Evolutionary conservation across 2,888 invertebrate genomes (phyloP).

Genomic region (Eutolmus rufibarbis): DNA sequence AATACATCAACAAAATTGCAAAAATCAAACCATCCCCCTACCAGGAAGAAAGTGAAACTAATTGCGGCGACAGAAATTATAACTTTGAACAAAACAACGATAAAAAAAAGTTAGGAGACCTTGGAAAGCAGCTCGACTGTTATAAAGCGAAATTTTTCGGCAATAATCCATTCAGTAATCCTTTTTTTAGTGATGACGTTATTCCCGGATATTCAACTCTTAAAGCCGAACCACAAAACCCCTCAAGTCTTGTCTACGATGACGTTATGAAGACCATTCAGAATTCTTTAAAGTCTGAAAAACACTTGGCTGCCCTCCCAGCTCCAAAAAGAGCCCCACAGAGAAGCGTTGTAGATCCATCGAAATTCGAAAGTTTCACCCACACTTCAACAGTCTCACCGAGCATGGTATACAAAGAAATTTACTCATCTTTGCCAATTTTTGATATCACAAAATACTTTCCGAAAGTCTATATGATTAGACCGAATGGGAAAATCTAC

Average conservation of each 20-base stretch:
- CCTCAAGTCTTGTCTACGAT: slow-evolving; percentile 44
- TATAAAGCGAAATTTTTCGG: slow-evolving; percentile 79
- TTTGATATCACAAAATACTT: slow-evolving; percentile 43
- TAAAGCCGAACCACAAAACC: background rate
- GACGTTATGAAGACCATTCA: slow-evolving; percentile 49
- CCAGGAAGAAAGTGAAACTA: slow-evolving; percentile 46
- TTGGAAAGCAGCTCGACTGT: slow-evolving; percentile 79
- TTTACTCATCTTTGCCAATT: slow-evolving; percentile 23
- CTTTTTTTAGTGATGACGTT: slow-evolving; percentile 70
- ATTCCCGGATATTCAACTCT: background rate
- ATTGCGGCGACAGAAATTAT: slow-evolving; percentile 57
- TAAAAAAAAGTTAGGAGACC: slow-evolving; percentile 66
- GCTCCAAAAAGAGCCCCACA: background rate
- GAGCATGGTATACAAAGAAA: background rate
- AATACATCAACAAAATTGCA: slow-evolving; percentile 71
- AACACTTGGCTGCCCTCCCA: background rate
- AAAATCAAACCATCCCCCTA: slow-evolving; percentile 58
- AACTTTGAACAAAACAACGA: slow-evolving; percentile 50
- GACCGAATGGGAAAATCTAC: slow-evolving; percentile 43
- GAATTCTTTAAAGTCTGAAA: slow-evolving; percentile 26
- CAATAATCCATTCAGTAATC: slow-evolving; percentile 76
- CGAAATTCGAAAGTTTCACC: background rate
- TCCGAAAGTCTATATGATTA: slow-evolving; percentile 43
- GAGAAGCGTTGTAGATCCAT: background rate
- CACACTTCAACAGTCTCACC: background rate